Evolutionary conservation across 2,113 vertebrate genomes (phyloP).

Genomic region (Phalacrocorax pelagicus): DNA sequence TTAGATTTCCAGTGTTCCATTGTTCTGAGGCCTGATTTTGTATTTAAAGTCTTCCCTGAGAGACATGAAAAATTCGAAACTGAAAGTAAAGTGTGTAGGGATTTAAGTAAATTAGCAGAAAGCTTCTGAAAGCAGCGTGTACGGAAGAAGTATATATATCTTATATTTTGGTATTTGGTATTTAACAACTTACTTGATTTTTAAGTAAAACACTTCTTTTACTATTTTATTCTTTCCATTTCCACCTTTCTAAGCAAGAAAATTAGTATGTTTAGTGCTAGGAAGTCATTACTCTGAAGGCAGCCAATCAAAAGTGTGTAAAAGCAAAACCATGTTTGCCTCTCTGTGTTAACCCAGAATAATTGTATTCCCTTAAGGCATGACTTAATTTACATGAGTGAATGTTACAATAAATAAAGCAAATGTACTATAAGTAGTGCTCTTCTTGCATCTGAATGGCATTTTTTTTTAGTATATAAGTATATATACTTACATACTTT

Average conservation of each 20-base stretch:
- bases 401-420: not conserved
- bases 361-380: not conserved
- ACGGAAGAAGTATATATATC: not conserved
- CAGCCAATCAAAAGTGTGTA: not conserved
- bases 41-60: not conserved
- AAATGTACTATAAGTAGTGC: not conserved
- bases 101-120: not conserved
- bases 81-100: not conserved
- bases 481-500: no score
- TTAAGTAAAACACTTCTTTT: not conserved
- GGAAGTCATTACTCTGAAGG: not conserved
- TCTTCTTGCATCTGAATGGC: not conserved
- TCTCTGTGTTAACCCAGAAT: not conserved
- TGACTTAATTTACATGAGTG: not conserved
- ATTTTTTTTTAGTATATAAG: not conserved
- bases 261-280: not conserved
- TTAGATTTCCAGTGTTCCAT: not conserved
- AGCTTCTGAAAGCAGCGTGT: not conserved
- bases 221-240: not conserved
- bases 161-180: not conserved
- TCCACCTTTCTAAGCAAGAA: not conserved
- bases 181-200: not conserved
- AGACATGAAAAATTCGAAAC: not conserved
- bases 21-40: not conserved
- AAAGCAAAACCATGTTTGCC: not conserved